These are phyloP conservation scores for Manduca sexta DNA, from an alignment of 1,140 invertebrate genomes.

Conservation along the genomic window DNA sequence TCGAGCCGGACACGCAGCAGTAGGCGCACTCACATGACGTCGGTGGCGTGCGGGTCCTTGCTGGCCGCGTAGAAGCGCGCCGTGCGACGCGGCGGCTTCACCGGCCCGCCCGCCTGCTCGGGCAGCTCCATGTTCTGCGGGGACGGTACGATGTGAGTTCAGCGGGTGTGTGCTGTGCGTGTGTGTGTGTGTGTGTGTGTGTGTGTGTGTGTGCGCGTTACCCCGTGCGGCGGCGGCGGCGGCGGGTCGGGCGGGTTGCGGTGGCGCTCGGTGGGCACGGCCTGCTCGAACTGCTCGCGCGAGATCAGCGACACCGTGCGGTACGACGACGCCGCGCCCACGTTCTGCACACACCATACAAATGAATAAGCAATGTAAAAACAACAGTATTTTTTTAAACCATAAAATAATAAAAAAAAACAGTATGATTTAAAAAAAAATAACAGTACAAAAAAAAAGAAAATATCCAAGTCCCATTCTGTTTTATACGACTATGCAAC, in stretches of 20 bases:
- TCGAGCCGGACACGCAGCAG: too few species aligned
- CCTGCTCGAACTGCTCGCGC: conserved; percentile 90
- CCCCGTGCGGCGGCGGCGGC: conserved; percentile 78
- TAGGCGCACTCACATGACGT: conserved; percentile 71
- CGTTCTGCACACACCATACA: conserved; percentile 52
- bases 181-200: too few species aligned
- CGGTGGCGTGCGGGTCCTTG: conserved; percentile 83
- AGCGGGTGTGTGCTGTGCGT: not conserved
- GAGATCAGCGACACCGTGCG: conserved; percentile 92
- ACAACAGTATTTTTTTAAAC: too few species aligned
- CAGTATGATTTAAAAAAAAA: too few species aligned
- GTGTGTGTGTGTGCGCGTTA: not conserved
- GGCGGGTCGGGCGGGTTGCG: conserved; percentile 82
- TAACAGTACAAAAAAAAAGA: too few species aligned
- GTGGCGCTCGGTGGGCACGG: conserved; percentile 79
- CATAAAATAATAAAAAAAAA: too few species aligned
- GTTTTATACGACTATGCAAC: too few species aligned
- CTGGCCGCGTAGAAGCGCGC: conserved; percentile 93
- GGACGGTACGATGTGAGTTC: too few species aligned
- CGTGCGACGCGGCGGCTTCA: conserved; percentile 57
- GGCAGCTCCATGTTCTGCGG: conserved; percentile 91
- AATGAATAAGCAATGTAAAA: not conserved
- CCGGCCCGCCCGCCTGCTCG: conserved; percentile 78
- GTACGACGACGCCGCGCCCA: too few species aligned
- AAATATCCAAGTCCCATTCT: too few species aligned